Base-by-base conservation (phyloP, 2,113 vertebrate species). In the Carlito syrichta region DNA sequence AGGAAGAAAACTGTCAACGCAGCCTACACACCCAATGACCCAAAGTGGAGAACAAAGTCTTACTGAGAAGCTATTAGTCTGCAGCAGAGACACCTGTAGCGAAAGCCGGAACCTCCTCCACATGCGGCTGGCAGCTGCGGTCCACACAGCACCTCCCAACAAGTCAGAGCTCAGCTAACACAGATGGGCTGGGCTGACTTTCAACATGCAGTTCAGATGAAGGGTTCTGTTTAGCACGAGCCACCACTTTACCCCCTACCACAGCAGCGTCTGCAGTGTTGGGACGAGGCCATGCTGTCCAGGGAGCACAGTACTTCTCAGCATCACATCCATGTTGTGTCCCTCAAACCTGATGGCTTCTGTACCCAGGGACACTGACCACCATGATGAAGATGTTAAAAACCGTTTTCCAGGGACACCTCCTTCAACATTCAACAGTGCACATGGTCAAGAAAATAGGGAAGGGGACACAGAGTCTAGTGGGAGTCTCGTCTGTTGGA, bases 401-500 rank as follows among this genome's bases (percentile, higher is more conserved):
- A 98, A 94, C 95, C 89, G 22, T 97, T 97, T 98, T 98, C 97
- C 74, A 95, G 23, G 97, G 95, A 96, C 85, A 95, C 90, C 86
- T 98, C 98, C 92, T 81, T 86, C 23, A 94, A 86, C 81, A 96
- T 96, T 95, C 98, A 98, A 71, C 35, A 97, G 97, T 94, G 96
- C 91, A 97, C 95, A 56, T 86, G 94, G 87, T 97, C 96, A 89
- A 97, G 94, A 97, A 96, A 97, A 91, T 93, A 63, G 77, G 0
- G 40, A 97, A 98, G 95, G 97, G 98, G 98, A 98, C 17, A 88
- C 40, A n/a, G 86, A 96, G 98, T 98, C 98, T 90, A 45, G 91
- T 91, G 76, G 94, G 96, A 98, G 97, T 97, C 98, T 97, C 98
- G 95, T 96, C 93, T 50, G 79, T 98, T 91, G 13, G 91, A 96